phyloP scores from a whole-genome alignment of 2,888 invertebrate species.

The Tinea semifulvella region DNA sequence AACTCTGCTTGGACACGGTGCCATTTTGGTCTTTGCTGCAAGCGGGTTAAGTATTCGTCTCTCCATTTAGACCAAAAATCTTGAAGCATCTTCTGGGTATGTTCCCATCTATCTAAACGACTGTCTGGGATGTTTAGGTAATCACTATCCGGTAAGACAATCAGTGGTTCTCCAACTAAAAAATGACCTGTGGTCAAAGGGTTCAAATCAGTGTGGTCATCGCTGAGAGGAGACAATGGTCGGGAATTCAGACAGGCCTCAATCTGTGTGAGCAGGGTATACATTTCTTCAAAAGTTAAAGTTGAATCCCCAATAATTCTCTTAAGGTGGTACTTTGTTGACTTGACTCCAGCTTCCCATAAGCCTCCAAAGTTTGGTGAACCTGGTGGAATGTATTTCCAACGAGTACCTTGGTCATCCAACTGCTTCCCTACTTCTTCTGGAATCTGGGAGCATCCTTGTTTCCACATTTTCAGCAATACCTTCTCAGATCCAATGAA shows the following conservation, averaged over 20 bases:
- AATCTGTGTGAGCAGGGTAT: conserved; percentile 20
- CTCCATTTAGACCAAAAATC: conserved; percentile 23
- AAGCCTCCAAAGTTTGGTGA: conserved; percentile 22
- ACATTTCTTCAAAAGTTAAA: conserved; percentile 20
- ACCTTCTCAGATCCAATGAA: conserved; percentile 22
- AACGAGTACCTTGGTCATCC: conserved; percentile 19
- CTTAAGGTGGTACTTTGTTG: conserved; percentile 21
- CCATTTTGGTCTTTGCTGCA: conserved; percentile 17
- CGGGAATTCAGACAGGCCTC: conserved; percentile 22
- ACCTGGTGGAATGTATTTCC: conserved; percentile 23
- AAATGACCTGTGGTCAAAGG: conserved; percentile 22
- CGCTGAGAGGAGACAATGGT: conserved; percentile 17
- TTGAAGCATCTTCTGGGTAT: conserved; percentile 21
- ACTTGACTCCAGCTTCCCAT: conserved; percentile 23
- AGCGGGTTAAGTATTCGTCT: conserved; percentile 20
- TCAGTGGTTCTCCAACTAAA: conserved; percentile 21
- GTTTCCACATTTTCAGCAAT: too few relatives aligned
- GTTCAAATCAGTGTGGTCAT: conserved; percentile 20
- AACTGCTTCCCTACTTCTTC: conserved; percentile 14
- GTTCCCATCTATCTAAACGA: conserved; percentile 20
- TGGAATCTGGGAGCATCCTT: too few relatives aligned
- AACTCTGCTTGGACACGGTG: conserved; percentile 16
- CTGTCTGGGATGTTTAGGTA: conserved; percentile 6
- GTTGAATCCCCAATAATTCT: conserved; percentile 16
- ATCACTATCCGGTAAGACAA: conserved; percentile 18